These are phyloP conservation scores for Pavo muticus DNA, from an alignment of 2,113 vertebrate species.

Conservation along the genomic window DNA sequence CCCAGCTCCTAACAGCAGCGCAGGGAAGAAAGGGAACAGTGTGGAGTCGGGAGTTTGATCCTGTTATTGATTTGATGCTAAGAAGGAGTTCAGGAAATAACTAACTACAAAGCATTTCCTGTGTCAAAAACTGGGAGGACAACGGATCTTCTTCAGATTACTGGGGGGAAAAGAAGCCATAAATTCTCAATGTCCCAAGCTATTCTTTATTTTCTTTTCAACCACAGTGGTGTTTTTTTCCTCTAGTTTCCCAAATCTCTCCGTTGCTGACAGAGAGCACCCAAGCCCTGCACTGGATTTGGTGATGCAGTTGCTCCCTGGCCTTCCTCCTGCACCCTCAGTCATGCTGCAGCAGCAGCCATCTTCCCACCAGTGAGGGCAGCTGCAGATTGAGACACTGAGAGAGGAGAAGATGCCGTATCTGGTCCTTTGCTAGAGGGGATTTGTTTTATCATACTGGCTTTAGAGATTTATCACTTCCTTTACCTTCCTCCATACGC, in stretches of 20 bases:
- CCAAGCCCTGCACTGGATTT: conserved; percentile 23
- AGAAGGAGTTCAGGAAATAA: not conserved
- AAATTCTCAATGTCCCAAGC: not conserved
- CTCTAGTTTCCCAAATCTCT: not conserved
- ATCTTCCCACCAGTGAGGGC: not conserved
- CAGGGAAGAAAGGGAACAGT: not conserved
- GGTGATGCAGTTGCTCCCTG: not conserved
- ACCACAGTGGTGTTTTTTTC: not conserved
- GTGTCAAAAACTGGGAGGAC: not conserved
- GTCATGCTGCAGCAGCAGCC: not conserved
- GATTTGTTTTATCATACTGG: conserved; percentile 11
- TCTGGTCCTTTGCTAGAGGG: not conserved
- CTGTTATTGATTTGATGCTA: not conserved
- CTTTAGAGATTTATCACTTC: conserved; percentile 69
- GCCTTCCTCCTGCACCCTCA: not conserved
- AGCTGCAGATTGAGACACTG: not conserved
- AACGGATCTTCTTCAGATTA: not conserved
- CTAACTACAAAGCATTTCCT: not conserved
- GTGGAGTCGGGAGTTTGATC: not conserved
- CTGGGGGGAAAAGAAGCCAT: not conserved
- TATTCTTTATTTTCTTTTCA: not conserved
- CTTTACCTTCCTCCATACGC: conserved; percentile 5
- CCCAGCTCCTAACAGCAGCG: not conserved
- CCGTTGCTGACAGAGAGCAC: conserved; percentile 33
- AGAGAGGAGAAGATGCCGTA: not conserved